Evolutionary conservation across 1,140 invertebrate genomes (phyloP).

Genomic region (Drosophila insularis): DNA sequence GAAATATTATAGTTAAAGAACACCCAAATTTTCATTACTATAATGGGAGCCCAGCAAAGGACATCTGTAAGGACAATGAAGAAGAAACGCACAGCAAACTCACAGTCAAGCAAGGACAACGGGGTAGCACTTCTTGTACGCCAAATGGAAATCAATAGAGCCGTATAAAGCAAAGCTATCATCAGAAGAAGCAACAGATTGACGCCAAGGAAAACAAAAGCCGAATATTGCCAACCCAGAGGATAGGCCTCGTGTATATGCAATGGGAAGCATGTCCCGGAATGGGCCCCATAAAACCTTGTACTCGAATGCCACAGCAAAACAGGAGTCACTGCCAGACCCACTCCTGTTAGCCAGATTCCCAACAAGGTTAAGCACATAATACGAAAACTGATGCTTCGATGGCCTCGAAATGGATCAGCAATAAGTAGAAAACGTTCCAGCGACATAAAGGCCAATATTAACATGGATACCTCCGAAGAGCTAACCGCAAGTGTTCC

Average conservation of each 20-base stretch:
- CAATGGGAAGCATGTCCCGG: slow-evolving; percentile 88
- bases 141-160: slow-evolving; percentile 87
- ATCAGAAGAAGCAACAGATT: slow-evolving; percentile 86
- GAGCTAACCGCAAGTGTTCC: slow-evolving; percentile 88
- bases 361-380: slow-evolving; percentile 82
- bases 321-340: slow-evolving; percentile 87
- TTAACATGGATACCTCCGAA: slow-evolving; percentile 89
- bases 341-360: slow-evolving; percentile 87
- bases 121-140: slow-evolving; percentile 85
- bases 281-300: slow-evolving; percentile 86
- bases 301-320: slow-evolving; percentile 86
- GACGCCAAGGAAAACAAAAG: slow-evolving; percentile 88
- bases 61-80: slow-evolving; percentile 89
- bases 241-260: slow-evolving; percentile 88
- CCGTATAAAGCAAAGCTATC: slow-evolving; percentile 86
- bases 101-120: slow-evolving; percentile 85
- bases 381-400: slow-evolving; percentile 84
- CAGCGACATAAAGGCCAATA: slow-evolving; percentile 89
- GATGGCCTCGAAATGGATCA: slow-evolving; percentile 86
- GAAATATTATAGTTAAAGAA: slow-evolving; percentile 84
- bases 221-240: slow-evolving; percentile 89
- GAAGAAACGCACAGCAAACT: slow-evolving; percentile 88
- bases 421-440: slow-evolving; percentile 89
- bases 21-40: slow-evolving; percentile 87
- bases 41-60: slow-evolving; percentile 90